Evolutionary conservation across 2,113 vertebrate species (phyloP).

Genomic region (Bos indicus): DNA sequence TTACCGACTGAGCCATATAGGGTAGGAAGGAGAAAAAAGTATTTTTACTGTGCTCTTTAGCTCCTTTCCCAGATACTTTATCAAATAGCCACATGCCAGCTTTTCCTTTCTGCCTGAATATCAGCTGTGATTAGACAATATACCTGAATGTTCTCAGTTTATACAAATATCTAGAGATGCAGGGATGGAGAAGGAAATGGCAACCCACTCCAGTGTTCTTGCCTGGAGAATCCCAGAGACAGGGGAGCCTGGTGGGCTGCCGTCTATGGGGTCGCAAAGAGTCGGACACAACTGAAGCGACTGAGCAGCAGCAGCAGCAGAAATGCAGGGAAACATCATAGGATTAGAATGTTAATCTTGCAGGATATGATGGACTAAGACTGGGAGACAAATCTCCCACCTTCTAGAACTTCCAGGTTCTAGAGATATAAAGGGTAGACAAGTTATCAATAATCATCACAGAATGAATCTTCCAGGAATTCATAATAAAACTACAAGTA

Average conservation of each 20-base stretch:
- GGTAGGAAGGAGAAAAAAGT: not conserved
- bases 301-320: not conserved
- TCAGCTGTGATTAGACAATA: not conserved
- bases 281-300: rapidly evolving
- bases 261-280: rapidly evolving
- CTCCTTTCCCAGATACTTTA: not conserved
- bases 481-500: not conserved
- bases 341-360: not conserved
- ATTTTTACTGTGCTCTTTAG: not conserved
- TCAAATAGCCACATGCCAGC: not conserved
- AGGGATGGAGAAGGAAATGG: not conserved
- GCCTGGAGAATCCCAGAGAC: not conserved
- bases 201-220: not conserved
- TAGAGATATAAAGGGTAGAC: not conserved
- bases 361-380: not conserved
- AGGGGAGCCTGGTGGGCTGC: not conserved
- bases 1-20: not conserved
- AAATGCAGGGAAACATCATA: not conserved
- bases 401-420: not conserved
- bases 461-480: not conserved
- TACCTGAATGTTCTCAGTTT: not conserved
- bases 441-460: not conserved
- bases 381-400: not conserved
- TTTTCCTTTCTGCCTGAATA: not conserved
- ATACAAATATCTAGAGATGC: not conserved